Conservation (phyloP, 2,797 vertebrate genomes). For the Hirundo rustica region DNA sequence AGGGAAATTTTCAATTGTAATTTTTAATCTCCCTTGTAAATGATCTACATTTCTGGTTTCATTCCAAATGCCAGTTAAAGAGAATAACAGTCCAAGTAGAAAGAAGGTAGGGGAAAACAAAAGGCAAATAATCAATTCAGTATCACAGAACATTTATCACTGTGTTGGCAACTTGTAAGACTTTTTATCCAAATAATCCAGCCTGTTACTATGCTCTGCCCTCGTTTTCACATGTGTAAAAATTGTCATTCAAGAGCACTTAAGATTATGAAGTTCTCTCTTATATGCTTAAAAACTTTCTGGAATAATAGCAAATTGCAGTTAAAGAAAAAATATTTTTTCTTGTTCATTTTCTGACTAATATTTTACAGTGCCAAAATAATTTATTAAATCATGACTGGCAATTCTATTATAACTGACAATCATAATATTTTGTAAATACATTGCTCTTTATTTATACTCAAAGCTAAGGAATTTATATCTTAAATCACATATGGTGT, state of each 20-base stretch:
- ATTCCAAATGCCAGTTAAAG: background rate
- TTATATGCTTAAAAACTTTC: background rate
- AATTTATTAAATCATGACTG: background rate
- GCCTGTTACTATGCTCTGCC: background rate
- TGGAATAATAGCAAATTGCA: background rate
- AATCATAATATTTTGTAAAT: background rate
- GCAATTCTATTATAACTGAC: background rate
- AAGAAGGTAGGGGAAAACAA: background rate
- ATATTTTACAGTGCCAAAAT: background rate
- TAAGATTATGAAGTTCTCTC: background rate
- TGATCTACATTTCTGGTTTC: background rate
- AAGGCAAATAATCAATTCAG: background rate
- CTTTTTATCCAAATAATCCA: slow-evolving; percentile 9
- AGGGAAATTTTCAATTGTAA: background rate
- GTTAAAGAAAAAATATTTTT: background rate
- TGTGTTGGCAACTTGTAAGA: background rate
- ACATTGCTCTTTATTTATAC: background rate
- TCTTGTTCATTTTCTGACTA: background rate
- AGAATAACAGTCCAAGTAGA: background rate
- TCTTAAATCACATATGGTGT: background rate
- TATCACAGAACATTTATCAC: slow-evolving; percentile 3
- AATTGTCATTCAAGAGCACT: background rate
- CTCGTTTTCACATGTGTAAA: background rate
- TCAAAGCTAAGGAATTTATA: background rate
- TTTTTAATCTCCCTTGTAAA: background rate